Evolutionary conservation across 1,140 invertebrate genomes (phyloP), one percentile per base, ranked within the genome.

Genomic region (Saccostrea echinata): DNA sequence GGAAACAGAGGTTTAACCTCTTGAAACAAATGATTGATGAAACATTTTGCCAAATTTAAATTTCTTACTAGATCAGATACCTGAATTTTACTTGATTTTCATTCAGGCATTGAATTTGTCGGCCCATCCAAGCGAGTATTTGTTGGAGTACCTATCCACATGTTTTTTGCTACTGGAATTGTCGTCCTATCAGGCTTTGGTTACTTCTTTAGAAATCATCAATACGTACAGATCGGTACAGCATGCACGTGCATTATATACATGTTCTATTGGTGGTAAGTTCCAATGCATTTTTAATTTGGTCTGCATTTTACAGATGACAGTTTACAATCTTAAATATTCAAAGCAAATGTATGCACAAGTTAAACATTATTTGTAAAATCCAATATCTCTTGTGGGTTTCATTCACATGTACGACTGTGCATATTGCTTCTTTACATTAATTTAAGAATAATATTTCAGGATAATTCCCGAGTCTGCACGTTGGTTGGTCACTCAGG

Each of bases 181-280:
- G 94, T 96, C 18, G 94, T 96, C 0, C 90, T 97, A 35, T 95
- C 96, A 0, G 86, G 96, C 0, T 95, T 97, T 76, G 96, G 96
- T 51, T 96, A 97, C 91, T 96, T 96, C 85, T 95, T 97, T 1
- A 95, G 96, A n/a, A 95, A 96, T 53, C 97, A 97, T 97, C 95
- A 96, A 3, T 95, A 96, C 84, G 97, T 97, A 82, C 97, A 97
- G 95, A 94, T 97, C 90, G 96, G 96, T 0, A 96, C 97, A 81
- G 97, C 97, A 0, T 92, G 97, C 35, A 97, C 97, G 21, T 96
- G 97, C 0, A 92, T 97, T 16, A 92, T 97, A 21, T 95, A 97
- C 86, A 89, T 97, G 18, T 95, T 96, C 18, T 97, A 91, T 55
- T 91, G 88, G 81, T 93, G 92, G 91, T 92, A 89, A 88, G 71